Base-by-base conservation (phyloP, 1,140 invertebrate species). In the Holcopasites calliopsidis region DNA sequence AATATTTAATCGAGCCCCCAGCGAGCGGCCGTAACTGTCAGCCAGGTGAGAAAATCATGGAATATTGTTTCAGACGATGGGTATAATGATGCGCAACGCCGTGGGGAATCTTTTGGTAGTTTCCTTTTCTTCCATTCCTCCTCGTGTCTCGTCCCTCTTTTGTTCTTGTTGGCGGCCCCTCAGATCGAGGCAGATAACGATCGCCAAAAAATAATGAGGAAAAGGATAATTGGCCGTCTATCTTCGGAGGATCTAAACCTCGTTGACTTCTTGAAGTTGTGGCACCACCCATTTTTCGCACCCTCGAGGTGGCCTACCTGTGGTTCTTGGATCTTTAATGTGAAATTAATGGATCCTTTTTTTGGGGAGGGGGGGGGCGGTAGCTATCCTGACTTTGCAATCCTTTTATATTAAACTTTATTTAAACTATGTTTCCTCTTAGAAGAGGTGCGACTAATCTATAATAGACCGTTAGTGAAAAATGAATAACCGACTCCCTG, bases 31-130 rank as follows among this genome's bases (percentile, higher is more conserved):
- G 40, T 77, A 52, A 21, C 79, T 68, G 72, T 60, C 35, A 76
- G 80, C 79, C 86, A 88, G 87, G 87, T 88, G 87, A 77, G 75
- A 87, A 87, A 86, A 83, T 35, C 55, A 35, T 35, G 65, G 28
- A 23, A 49, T 35, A 77, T 82, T 82, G 82, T 85, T 77, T 85
- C 52, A 84, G 23, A 21, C 50, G 13, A 4, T 47, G 47, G 7
- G 35, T 21, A 66, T 73, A 69, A 76, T 57, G 85, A 81, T 65
- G 60, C 66, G n/a, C 44, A n/a, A n/a, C 74, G 66, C 78, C 58
- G 50, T 73, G 72, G 80, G 68, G 47, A 31, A 68, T 76, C 66
- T n/a, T n/a, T n/a, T 8, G 40, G 38, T 21, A 23, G 47, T n/a
- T 57, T 68, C 35, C 23, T 40, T 40, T 58, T 13, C n/a, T 58